phyloP scores from a whole-genome alignment of 2,888 invertebrate species.

The Lasioglossum calceatum region DNA sequence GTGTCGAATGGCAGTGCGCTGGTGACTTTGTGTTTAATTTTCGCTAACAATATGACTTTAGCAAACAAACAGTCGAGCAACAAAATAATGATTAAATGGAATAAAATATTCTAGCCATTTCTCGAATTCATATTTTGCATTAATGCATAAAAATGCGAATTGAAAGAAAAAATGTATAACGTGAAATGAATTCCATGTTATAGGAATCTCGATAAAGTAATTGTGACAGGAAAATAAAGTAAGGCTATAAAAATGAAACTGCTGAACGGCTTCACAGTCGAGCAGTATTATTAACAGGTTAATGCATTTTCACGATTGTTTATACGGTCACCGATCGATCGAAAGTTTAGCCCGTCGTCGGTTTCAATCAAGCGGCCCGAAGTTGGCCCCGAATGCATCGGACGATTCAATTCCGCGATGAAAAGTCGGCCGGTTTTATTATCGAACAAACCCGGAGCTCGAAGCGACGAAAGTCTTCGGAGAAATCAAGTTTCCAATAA shows the following conservation, averaged over 20 bases:
- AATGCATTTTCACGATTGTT: not conserved
- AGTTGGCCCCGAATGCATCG: not conserved
- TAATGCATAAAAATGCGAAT: no score
- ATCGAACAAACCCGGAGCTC: conserved; percentile 24
- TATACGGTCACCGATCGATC: not conserved
- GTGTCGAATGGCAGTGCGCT: not conserved
- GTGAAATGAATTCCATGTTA: not conserved
- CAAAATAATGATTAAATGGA: no score
- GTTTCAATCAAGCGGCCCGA: not conserved
- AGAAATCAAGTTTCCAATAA: conserved; percentile 53
- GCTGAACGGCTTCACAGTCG: not conserved
- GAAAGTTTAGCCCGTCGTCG: not conserved
- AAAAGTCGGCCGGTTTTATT: conserved; percentile 42
- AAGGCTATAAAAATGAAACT: not conserved
- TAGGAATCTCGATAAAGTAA: not conserved
- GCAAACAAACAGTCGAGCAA: no score
- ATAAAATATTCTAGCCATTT: no score
- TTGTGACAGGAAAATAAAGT: not conserved
- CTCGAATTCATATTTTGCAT: no score
- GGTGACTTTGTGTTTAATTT: not conserved
- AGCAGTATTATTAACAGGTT: not conserved
- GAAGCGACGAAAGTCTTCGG: conserved; percentile 43
- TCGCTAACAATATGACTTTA: not conserved
- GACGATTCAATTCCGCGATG: conserved; percentile 38
- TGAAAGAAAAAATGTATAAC: not conserved